Conservation (phyloP, 2,113 vertebrate genomes). For the Dolichallabes microphthalmus region DNA sequence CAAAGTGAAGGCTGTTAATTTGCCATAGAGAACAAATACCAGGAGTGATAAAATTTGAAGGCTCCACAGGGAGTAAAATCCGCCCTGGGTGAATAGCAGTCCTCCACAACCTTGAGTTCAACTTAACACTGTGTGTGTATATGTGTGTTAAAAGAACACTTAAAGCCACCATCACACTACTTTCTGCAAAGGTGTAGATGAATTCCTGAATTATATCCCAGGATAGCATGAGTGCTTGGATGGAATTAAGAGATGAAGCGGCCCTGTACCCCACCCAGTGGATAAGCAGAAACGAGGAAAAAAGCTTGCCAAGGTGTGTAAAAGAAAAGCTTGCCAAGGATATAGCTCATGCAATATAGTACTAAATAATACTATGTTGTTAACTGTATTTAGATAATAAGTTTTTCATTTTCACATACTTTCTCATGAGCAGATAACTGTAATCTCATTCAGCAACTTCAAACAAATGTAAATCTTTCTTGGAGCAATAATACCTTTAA, state of each 20-base stretch:
- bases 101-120: constrained; percentile 90
- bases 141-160: constrained; percentile 29
- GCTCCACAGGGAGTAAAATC: constrained; percentile 87
- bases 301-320: neutral
- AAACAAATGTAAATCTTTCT: neutral
- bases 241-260: constrained; percentile 14
- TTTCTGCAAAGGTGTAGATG: constrained; percentile 55
- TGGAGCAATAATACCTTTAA: neutral
- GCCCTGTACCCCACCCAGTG: neutral
- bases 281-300: neutral
- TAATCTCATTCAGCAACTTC: neutral
- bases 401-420: neutral
- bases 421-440: neutral
- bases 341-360: neutral
- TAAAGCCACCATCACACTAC: constrained; percentile 56
- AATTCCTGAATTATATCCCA: constrained; percentile 19
- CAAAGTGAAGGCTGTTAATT: constrained; percentile 95
- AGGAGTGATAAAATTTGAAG: constrained; percentile 96
- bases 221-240: neutral
- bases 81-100: constrained; percentile 75
- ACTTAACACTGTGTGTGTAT: constrained; percentile 37
- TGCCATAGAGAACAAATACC: constrained; percentile 99
- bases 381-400: neutral
- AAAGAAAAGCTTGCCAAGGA: neutral
- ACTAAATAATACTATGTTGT: neutral